Base-by-base conservation (phyloP, 2,888 invertebrate species). In the Pseudolycoriella hygida region DNA sequence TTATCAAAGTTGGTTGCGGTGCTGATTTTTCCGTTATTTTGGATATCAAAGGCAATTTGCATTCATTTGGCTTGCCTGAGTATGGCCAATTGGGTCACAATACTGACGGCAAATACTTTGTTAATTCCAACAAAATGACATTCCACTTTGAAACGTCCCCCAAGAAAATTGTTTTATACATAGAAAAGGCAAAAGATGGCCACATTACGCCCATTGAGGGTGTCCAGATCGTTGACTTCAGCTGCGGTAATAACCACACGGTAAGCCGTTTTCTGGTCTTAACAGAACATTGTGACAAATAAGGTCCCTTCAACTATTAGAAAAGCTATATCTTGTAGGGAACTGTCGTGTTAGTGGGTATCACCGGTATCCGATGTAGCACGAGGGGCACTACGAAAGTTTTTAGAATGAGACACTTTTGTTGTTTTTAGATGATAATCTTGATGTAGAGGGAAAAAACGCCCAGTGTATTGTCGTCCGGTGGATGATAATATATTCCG, bases 51-150 rank as follows among this genome's bases (percentile, higher is more conserved):
- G 93, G 93, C 3, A 80, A 81, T 46, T 66, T 93, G 43, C 87
- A 89, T 61, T 86, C 90, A 0, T 93, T 93, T 59, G 94, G 94
- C 1, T 72, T 85, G 54, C 93, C 94, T 0, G 93, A 94, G 57
- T 88, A 86, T 60, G 94, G 94, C 1, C 92, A 90, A 56, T 63
- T 92, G 42, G 80, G 93, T 18, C 92, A 93, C 64, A 93, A 93
- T 62, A 87, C 90, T 1, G 93, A 93, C 62, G 93, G 93, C 17
- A 89, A 92, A 62, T 93, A 87, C 62, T 92, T 94, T 64, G 80
- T 89, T 47, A 87, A 85, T 12, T 83, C 81, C 51, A 90, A 83
- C 32, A 92, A 88, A 60, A 69, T 93, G 57, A 80, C 83, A 53
- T 93, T 77, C 70, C 81, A 85, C 60, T 87, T 79, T 63, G 88